A percentile compares a stretch with the other conserved stretches of the same genome.
Evolutionary conservation across 2,888 invertebrate species (phyloP).

Genomic region (Coremacera marginata): DNA sequence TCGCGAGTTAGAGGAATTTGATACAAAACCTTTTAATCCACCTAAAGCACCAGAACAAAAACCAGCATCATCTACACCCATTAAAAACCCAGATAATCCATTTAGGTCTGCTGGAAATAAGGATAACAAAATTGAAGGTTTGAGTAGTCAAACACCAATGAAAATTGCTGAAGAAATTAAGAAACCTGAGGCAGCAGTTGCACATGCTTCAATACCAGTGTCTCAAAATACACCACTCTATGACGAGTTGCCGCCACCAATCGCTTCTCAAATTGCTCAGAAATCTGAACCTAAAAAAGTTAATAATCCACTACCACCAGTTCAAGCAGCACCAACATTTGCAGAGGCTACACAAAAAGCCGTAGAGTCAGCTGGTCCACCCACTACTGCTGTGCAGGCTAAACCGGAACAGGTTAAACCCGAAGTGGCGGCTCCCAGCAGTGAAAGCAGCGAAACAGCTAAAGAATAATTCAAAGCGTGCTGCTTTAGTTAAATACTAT

Average conservation of each 20-base stretch:
- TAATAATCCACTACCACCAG: constrained; percentile 25
- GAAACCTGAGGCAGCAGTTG: background rate
- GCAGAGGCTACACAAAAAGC: constrained; percentile 28
- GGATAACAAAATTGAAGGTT: constrained; percentile 24
- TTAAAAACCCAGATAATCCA: constrained; percentile 7
- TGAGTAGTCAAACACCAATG: constrained; percentile 28
- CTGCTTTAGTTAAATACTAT: constrained; percentile 25
- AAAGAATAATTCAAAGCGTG: background rate
- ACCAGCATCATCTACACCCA: constrained; percentile 37
- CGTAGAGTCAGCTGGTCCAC: background rate
- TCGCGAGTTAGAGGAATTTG: constrained; percentile 64
- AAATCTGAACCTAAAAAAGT: constrained; percentile 20
- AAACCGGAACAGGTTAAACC: background rate
- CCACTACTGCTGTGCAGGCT: background rate
- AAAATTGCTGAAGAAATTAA: constrained; percentile 43
- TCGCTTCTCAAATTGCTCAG: background rate
- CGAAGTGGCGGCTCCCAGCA: background rate
- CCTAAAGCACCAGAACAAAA: constrained; percentile 45
- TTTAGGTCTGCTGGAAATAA: background rate
- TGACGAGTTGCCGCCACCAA: constrained; percentile 57
- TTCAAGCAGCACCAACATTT: constrained; percentile 27
- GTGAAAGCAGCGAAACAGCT: background rate
- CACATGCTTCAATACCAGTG: constrained; percentile 20
- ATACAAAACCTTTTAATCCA: constrained; percentile 55
- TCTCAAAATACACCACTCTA: constrained; percentile 60